Base-by-base conservation (phyloP, 2,888 invertebrate species). In the Hydraecia micacea region DNA sequence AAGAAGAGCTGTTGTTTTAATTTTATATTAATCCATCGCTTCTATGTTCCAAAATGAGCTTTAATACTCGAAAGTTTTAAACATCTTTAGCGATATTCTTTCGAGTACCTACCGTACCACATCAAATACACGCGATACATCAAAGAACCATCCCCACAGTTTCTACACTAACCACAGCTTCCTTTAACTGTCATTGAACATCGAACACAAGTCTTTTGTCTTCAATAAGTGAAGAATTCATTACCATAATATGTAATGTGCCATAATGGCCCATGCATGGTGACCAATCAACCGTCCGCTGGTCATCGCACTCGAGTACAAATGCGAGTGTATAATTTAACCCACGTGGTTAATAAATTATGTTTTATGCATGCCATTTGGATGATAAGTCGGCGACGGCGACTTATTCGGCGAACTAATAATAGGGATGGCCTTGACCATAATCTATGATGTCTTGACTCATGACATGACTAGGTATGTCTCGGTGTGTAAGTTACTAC, bases 121-220 rank as follows among this genome's bases (percentile, higher is more conserved):
- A n/a, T 18, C 0, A 6, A 52, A 65, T 11, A 18, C 25, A 46
- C 62, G 58, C 69, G 62, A 72, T 62, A 68, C 75, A 60, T 52
- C 66, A 55, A 70, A 81, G 79, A 74, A 70, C 46, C 49, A 15
- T 42, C 49, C 49, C 49, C 49, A 58, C 7, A 39, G 18, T 67
- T 63, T 73, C 36, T 75, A 67, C 72, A 68, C 13, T 73, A 68
- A 89, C 86, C 85, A 63, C 89, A 86, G 65, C 70, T 82, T 89
- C 89, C 88, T 85, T 77, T 69, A 70, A 36, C 55, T 39, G 75
- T 71, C 79, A 81, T 73, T 83, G 83, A 81, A 77, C 68, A 77
- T 55, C 13, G 77, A 84, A 79, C 75, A 78, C 70, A 73, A 75
- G 81, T 73, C 79, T 85, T 83, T 89, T 89, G 86, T 88, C 81